Evolutionary conservation across 2,888 invertebrate genomes (phyloP).

Genomic region (Eristalis arbustorum): DNA sequence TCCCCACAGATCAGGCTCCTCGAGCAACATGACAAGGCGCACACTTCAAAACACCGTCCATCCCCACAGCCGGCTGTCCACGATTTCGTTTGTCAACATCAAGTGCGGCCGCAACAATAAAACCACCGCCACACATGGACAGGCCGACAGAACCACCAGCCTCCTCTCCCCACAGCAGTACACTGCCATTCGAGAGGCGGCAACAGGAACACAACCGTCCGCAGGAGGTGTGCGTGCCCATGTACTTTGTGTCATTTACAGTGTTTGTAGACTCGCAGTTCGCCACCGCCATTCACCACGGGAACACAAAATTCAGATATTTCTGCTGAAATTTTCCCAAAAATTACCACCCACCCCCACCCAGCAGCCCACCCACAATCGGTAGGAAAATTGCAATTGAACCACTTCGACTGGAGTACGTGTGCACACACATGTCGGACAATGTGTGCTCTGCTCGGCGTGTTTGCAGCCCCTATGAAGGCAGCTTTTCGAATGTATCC

Average conservation of each 20-base stretch:
- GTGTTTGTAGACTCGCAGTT: conserved; percentile 42
- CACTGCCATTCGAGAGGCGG: not conserved
- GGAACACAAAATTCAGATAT: conserved; percentile 51
- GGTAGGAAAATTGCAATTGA: conserved; percentile 42
- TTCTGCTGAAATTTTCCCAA: conserved; percentile 29
- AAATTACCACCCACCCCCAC: conserved; percentile 7
- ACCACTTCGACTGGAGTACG: conserved; percentile 27
- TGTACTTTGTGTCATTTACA: conserved; percentile 57
- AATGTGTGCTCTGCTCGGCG: conserved; percentile 50
- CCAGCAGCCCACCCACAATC: not conserved
- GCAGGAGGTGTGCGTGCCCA: not conserved
- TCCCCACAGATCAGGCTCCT: not conserved
- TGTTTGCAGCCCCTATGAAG: conserved; percentile 42
- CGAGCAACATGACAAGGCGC: not conserved
- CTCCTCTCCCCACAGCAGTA: not conserved
- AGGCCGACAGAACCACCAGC: not conserved
- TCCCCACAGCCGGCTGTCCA: not conserved
- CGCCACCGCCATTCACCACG: not conserved
- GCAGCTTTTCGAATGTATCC: conserved; percentile 34
- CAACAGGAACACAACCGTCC: not conserved
- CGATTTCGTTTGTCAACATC: conserved; percentile 32
- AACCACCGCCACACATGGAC: conserved; percentile 13
- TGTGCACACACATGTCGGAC: conserved; percentile 52
- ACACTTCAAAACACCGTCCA: not conserved
- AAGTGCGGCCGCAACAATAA: not conserved